These are phyloP conservation scores for Pomacea maculata DNA, from an alignment of 1,140 invertebrate species.

Conservation along the genomic window DNA sequence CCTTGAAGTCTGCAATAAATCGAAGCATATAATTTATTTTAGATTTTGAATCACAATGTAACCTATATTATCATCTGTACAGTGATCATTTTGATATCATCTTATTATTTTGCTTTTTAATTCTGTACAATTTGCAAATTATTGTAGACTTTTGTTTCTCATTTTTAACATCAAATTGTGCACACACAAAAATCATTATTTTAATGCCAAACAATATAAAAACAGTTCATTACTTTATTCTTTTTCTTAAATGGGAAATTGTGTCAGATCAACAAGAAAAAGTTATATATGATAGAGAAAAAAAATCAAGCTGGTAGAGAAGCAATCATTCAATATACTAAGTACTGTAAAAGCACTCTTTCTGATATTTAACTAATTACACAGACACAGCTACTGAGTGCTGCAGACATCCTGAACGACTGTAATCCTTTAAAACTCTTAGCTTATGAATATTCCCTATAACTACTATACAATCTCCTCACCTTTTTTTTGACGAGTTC, in stretches of 20 bases:
- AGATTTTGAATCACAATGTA: background rate
- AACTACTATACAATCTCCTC: background rate
- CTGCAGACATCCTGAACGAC: too few relatives aligned
- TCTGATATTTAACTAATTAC: background rate
- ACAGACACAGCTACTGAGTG: background rate
- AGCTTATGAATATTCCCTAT: background rate
- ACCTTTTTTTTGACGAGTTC: conserved; percentile 31
- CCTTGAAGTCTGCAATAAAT: conserved; percentile 26
- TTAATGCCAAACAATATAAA: background rate
- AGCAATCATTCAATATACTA: background rate
- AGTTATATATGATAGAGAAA: background rate
- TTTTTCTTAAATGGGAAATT: too few relatives aligned
- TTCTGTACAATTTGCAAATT: background rate
- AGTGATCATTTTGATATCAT: too few relatives aligned
- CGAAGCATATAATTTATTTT: background rate
- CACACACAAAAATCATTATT: background rate
- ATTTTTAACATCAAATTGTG: background rate
- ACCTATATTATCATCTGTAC: too few relatives aligned
- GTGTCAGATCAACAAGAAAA: too few relatives aligned
- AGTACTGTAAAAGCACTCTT: background rate
- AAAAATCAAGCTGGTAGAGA: background rate
- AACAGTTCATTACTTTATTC: too few relatives aligned
- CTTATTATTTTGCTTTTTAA: background rate
- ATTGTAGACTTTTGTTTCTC: background rate
- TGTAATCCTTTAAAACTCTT: too few relatives aligned